A percentile compares a stretch with the other conserved stretches of the same genome.
Evolutionary conservation across 1,140 invertebrate species (phyloP).

Genomic region (Mercenaria mercenaria): DNA sequence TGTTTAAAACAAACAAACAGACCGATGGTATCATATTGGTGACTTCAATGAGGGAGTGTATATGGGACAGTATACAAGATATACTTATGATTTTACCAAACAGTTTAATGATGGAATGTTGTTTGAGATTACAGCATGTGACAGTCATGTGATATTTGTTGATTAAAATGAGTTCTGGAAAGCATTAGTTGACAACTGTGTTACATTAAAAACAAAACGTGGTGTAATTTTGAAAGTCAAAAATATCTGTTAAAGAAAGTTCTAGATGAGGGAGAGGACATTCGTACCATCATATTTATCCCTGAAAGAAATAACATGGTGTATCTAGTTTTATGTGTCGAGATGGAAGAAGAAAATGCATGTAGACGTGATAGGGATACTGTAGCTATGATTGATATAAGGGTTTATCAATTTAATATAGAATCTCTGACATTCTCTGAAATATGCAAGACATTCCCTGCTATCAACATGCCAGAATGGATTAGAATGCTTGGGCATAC

Average conservation of each 20-base stretch:
- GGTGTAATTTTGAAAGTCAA: neutral
- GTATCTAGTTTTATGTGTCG: neutral
- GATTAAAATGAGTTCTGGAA: neutral
- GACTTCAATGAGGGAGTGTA: neutral
- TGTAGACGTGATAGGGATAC: neutral
- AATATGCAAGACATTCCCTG: neutral
- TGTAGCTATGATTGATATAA: neutral
- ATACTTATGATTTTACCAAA: neutral
- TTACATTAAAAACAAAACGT: neutral
- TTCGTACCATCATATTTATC: neutral
- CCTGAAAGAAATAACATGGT: neutral
- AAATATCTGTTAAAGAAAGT: neutral
- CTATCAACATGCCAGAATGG: neutral
- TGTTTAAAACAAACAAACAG: too few relatives aligned
- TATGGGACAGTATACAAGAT: neutral
- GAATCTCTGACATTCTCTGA: neutral
- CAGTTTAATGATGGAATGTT: neutral
- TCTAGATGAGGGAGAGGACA: neutral
- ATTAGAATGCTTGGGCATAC: neutral
- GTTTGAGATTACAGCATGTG: neutral
- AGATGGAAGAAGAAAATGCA: neutral
- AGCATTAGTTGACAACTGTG: neutral
- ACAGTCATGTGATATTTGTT: neutral
- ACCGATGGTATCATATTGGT: neutral
- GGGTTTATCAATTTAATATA: neutral